phyloP scores from a whole-genome alignment of 1,140 invertebrate species.

The Eueides isabella region DNA sequence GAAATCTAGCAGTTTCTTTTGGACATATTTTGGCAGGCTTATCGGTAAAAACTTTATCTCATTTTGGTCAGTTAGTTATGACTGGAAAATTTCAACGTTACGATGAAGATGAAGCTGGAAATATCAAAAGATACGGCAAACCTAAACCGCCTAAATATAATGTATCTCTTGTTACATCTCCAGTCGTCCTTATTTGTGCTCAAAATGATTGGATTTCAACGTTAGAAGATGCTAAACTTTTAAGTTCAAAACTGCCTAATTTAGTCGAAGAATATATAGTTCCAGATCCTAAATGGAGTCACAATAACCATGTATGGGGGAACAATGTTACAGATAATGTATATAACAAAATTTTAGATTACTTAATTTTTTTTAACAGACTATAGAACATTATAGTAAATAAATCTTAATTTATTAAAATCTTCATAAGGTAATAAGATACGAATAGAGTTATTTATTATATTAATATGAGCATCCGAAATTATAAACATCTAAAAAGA shows the following conservation, averaged over 20 bases:
- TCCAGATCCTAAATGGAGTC: conserved; percentile 66
- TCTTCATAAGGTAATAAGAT: no score
- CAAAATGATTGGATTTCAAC: conserved; percentile 84
- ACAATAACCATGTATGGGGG: conserved; percentile 65
- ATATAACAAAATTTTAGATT: conserved; percentile 60
- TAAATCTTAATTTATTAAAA: not conserved
- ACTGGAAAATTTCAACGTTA: conserved; percentile 76
- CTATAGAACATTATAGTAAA: not conserved
- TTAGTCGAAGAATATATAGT: conserved; percentile 66
- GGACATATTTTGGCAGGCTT: conserved; percentile 57
- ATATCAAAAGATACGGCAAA: conserved; percentile 81
- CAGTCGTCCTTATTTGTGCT: conserved; percentile 84
- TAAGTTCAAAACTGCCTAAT: conserved; percentile 80
- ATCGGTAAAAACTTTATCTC: conserved; percentile 59
- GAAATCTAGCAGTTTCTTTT: conserved; percentile 52
- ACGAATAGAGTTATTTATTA: no score
- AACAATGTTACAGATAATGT: conserved; percentile 51
- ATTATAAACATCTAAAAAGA: no score
- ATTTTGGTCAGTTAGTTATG: conserved; percentile 61
- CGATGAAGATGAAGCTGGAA: conserved; percentile 81
- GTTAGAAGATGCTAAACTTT: conserved; percentile 81
- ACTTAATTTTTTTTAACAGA: conserved; percentile 47
- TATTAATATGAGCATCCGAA: no score
- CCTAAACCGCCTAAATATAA: conserved; percentile 83
- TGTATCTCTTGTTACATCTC: conserved; percentile 81